Evolutionary conservation across 2,888 invertebrate species (phyloP), one percentile per base, ranked within the genome.

Genomic region (Aleiodes alternator): DNA sequence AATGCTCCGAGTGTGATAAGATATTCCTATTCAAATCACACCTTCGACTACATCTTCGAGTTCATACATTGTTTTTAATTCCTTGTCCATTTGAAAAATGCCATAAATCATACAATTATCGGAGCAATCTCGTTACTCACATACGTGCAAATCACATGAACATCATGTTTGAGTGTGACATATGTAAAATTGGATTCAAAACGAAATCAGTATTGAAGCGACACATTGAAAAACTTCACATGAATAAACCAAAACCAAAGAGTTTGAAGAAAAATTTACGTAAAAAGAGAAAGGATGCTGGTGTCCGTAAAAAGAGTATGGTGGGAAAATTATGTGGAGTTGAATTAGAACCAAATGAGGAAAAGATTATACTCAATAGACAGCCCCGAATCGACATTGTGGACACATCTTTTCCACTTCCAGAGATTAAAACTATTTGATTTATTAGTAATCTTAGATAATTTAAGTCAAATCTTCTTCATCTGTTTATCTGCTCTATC

Each of bases 91-190:
- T 87, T 51, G 85, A 89, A 0, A 85, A 84, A 0, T 91, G 91
- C 79, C 71, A 80, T 1, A 91, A 91, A 66, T 85, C 87, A 73
- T 94, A 93, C 84, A 88, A 90, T 5, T 91, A 91, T 77, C 91
- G 91, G 79, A 90, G 90, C 56, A 93, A 93, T 88, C 88, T 94
- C 23, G 90, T 89, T 1, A 90, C 91, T 72, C 94, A 94, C 79
- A 89, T 93, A 73, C 80, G 89, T 73, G 87, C 87, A 1, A 90
- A 89, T 50, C 94, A 94, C 82, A 84, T 90, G 16, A 90, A 90
- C 1, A 81, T 90, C 4, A 91, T 87, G 55, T 91, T 91, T 43
- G 69, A 79, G 1, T 87, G 87, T 29, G 85, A 87, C 31, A 78
- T 83, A 38, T 87, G 87, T 34, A 78, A 80, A 16, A 3, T 23